Percentiles rank a stretch among this genome's conserved stretches.
phyloP scores from a whole-genome alignment of 1,140 invertebrate genomes.

The Battus philenor region DNA sequence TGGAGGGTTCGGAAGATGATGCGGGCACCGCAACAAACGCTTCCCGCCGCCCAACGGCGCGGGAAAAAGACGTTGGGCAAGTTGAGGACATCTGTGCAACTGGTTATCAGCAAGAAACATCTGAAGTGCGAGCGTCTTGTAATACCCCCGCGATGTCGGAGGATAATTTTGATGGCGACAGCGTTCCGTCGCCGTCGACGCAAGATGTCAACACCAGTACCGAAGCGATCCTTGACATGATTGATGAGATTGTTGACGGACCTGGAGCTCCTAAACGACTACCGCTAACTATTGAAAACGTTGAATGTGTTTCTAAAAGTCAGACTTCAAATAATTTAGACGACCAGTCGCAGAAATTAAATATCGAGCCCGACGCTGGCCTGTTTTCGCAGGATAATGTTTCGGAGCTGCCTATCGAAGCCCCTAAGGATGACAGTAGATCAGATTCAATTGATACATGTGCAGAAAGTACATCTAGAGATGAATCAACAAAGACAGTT shows the following conservation, averaged over 20 bases:
- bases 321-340: background rate
- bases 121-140: constrained; percentile 45
- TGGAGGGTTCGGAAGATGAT: constrained; percentile 76
- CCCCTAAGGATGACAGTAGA: constrained; percentile 5
- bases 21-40: constrained; percentile 69
- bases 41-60: constrained; percentile 72
- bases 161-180: constrained; percentile 66
- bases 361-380: background rate
- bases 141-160: constrained; percentile 64
- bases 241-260: constrained; percentile 70
- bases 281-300: constrained; percentile 27
- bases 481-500: constrained; percentile 15
- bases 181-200: constrained; percentile 61
- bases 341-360: constrained; percentile 1
- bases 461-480: constrained; percentile 4
- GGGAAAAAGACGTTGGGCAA: constrained; percentile 69
- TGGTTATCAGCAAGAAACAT: constrained; percentile 50
- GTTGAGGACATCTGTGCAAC: constrained; percentile 64
- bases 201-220: constrained; percentile 69
- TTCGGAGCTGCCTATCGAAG: background rate
- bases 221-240: constrained; percentile 74
- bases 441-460: constrained; percentile 2
- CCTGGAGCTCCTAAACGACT: constrained; percentile 58
- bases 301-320: constrained; percentile 11
- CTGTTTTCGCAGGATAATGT: background rate